Base-by-base conservation (phyloP, 2,797 vertebrate genomes). In the Avahi laniger region DNA sequence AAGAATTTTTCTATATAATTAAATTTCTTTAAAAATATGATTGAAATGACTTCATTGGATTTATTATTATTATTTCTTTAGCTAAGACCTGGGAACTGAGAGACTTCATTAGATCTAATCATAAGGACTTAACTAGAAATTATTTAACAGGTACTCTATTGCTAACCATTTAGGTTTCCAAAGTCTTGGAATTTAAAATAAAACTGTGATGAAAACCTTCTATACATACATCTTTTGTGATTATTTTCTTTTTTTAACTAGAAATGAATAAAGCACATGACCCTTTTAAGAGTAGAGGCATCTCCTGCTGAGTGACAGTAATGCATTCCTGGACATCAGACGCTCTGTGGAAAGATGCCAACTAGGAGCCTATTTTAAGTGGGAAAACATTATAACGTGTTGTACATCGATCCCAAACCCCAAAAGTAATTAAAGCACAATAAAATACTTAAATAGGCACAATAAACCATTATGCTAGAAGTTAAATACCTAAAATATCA, bases 151-250 rank as follows among this genome's bases (percentile, higher is more conserved):
- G 76, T 13, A 43, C 22, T 35, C 14, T 65, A 10, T 11, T 85
- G 24, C 57, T 73, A 93, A 85, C 3, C 14, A 78, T 35, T 90
- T 82, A 43, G 59, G 30, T n/a, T 88, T 94, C 41, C 54, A 95
- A 85, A 88, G 63, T 87, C 87, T 96, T 69, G 26, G 41, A 81
- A 82, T 67, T 63, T 93, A 84, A 95, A 95, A 33, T 67, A 89
- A 94, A 91, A 41, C 35, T 63, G 28, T 67, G 18, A 89, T 88
- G 38, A 41, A 41, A 91, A 79, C 35, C 7, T 75, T 78, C 24
- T 33, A 43, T 9, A 61, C 7, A 35, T 50, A 4, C 4, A 57
- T 61, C 11, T 72, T 63, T 76, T 63, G 63, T 46, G 33, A 26
- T 30, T 48, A 30, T 92, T 65, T 46, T 3, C 52, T n/a, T 89